phyloP scores from a whole-genome alignment of 2,888 invertebrate species.

The Polyommatus iphigenia region DNA sequence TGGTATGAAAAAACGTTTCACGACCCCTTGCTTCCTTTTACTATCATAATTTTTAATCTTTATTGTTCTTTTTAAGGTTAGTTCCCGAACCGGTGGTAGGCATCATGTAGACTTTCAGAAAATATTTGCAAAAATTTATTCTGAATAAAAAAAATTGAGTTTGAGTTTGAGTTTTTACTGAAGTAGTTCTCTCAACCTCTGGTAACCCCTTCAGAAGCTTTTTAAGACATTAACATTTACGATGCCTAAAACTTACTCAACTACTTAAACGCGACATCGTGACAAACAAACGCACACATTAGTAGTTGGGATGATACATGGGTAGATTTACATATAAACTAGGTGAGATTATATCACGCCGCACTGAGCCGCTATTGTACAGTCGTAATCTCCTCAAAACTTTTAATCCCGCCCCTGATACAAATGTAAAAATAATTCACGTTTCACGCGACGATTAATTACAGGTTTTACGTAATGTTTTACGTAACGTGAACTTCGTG shows the following conservation, averaged over 20 bases:
- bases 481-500: background rate
- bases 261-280: background rate
- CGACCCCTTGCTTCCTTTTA: too few relatives aligned
- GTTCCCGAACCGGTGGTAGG: too few relatives aligned
- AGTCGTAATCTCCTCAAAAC: background rate
- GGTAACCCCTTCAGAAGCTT: too few relatives aligned
- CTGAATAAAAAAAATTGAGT: too few relatives aligned
- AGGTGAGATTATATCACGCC: background rate
- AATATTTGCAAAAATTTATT: too few relatives aligned
- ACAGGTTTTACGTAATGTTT: background rate
- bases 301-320: background rate
- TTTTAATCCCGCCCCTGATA: conserved; percentile 3
- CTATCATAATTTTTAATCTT: too few relatives aligned
- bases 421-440: conserved; percentile 6
- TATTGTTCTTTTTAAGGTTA: too few relatives aligned
- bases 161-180: too few relatives aligned
- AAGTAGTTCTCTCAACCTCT: too few relatives aligned
- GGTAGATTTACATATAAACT: conserved; percentile 18
- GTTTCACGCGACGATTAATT: background rate
- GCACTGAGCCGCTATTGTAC: background rate
- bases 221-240: too few relatives aligned
- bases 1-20: background rate
- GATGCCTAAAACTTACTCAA: too few relatives aligned
- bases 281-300: background rate
- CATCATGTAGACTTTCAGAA: too few relatives aligned